A percentile compares a stretch with the other conserved stretches of the same genome.
Evolutionary conservation across 2,888 invertebrate species (phyloP).

Genomic region (Oscheius sp.): DNA sequence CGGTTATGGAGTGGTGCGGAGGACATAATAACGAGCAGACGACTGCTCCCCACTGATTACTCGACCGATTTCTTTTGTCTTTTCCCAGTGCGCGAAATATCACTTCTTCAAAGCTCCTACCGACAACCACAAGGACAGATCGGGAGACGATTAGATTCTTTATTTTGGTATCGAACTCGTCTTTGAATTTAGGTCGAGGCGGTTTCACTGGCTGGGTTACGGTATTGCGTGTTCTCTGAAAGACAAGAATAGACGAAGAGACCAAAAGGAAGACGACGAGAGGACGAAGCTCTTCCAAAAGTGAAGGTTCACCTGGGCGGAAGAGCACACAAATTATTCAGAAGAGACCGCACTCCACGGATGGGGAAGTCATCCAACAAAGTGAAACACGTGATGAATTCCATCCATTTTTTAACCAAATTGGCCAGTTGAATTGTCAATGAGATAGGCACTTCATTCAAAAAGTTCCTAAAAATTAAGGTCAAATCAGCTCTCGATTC

Average conservation of each 20-base stretch:
- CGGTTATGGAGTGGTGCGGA: constrained; percentile 19
- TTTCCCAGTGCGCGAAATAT: constrained; percentile 13
- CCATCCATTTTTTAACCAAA: neutral
- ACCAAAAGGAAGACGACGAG: neutral
- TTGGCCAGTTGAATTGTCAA: neutral
- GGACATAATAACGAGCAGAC: constrained; percentile 27
- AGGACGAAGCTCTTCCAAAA: neutral
- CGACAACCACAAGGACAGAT: constrained; percentile 22
- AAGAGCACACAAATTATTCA: neutral
- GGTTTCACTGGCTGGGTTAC: neutral
- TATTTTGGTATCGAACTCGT: constrained; percentile 5
- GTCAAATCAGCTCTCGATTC: neutral
- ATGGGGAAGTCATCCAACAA: constrained; percentile 19
- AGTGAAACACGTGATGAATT: neutral
- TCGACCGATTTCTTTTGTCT: neutral
- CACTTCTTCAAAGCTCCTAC: neutral
- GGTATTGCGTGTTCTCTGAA: neutral
- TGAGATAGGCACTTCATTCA: neutral
- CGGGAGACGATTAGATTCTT: neutral
- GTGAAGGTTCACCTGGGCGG: constrained; percentile 6
- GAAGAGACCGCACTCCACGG: neutral
- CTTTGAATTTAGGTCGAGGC: neutral
- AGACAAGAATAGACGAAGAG: neutral
- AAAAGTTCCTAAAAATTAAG: neutral
- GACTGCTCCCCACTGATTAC: constrained; percentile 28